phyloP scores from a whole-genome alignment of 2,888 invertebrate genomes.

The Bhutanitis thaidina region DNA sequence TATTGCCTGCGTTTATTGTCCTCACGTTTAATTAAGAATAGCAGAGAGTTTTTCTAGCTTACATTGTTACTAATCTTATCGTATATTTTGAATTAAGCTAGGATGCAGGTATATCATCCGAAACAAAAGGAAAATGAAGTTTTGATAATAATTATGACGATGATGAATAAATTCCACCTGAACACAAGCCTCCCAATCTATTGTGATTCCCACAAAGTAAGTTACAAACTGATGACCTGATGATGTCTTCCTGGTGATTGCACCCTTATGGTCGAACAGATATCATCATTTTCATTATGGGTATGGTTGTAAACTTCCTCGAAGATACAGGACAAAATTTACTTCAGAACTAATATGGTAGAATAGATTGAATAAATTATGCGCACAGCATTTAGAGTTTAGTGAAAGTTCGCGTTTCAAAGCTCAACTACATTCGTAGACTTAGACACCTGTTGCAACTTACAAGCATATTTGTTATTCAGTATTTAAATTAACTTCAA shows the following conservation, averaged over 20 bases:
- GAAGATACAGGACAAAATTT: no score
- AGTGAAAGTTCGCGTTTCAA: slow-evolving; percentile 6
- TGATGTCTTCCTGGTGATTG: no score
- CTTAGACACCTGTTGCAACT: slow-evolving; percentile 11
- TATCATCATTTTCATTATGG: no score
- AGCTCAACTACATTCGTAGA: slow-evolving; percentile 4
- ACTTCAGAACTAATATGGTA: neutral
- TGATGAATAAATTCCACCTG: no score
- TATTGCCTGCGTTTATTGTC: slow-evolving; percentile 8
- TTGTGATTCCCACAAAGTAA: no score
- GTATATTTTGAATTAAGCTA: neutral
- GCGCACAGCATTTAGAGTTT: slow-evolving; percentile 1
- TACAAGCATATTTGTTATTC: neutral
- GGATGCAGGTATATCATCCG: neutral
- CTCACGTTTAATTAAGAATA: slow-evolving; percentile 12
- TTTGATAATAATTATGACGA: no score
- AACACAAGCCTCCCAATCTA: no score
- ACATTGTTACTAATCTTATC: neutral
- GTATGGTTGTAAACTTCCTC: no score
- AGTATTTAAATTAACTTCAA: no score
- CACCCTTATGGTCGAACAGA: no score
- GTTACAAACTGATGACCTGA: no score
- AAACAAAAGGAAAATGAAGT: no score
- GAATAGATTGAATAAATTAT: neutral
- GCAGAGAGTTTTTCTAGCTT: neutral